phyloP scores from a whole-genome alignment of 1,140 invertebrate genomes.

The Argopecten irradians region DNA sequence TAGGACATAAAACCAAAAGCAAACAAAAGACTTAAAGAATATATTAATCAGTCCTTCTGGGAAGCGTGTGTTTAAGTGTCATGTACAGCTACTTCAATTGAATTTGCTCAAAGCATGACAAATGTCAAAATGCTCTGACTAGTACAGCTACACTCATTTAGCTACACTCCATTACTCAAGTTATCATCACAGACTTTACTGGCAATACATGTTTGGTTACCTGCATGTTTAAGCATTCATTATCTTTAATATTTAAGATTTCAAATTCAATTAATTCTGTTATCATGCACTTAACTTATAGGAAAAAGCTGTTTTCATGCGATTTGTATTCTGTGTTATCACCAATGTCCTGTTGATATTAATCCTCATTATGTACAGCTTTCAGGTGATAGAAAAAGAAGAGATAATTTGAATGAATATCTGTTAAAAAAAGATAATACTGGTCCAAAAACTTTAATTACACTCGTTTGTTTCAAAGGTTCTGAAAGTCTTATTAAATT shows the following conservation, averaged over 20 bases:
- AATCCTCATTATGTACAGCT: background rate
- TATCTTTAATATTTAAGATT: background rate
- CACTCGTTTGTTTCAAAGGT: background rate
- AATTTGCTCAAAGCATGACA: too few relatives aligned
- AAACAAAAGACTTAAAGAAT: too few relatives aligned
- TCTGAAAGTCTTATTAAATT: background rate
- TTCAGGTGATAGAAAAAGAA: background rate
- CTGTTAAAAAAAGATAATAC: background rate
- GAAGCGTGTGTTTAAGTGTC: background rate
- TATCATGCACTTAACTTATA: background rate
- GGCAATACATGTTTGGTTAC: background rate
- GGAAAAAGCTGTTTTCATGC: background rate
- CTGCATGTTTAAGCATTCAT: background rate
- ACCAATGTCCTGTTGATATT: too few relatives aligned
- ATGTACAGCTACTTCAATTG: background rate
- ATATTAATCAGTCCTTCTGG: background rate
- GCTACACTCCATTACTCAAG: background rate
- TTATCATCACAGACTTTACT: background rate
- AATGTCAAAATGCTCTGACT: background rate
- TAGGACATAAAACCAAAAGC: too few relatives aligned
- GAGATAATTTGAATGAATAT: background rate
- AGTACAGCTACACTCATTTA: too few relatives aligned
- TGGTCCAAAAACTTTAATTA: background rate
- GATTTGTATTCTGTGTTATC: too few relatives aligned
- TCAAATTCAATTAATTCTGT: background rate